These are phyloP conservation scores for Ornithorhynchus anatinus DNA, from an alignment of 2,113 vertebrate species.

Conservation along the genomic window DNA sequence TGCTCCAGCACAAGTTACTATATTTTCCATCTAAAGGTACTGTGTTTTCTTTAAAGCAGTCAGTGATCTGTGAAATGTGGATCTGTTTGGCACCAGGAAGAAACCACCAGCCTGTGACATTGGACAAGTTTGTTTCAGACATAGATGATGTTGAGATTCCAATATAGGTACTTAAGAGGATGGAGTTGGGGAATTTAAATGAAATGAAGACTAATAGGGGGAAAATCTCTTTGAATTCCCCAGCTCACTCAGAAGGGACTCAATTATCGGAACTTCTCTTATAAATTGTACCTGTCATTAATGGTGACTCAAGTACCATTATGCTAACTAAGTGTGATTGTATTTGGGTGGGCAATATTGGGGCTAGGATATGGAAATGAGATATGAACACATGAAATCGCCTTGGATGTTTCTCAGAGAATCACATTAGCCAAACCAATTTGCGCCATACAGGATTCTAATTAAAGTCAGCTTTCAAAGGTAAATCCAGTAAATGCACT, in stretches of 20 bases:
- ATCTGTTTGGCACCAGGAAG: slow-evolving; percentile 44
- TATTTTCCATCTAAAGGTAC: slow-evolving; percentile 14
- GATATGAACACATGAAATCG: background rate
- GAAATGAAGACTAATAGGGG: background rate
- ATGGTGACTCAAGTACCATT: background rate
- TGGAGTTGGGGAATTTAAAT: slow-evolving; percentile 1
- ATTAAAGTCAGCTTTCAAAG: background rate
- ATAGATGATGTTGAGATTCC: slow-evolving; percentile 25
- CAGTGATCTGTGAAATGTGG: slow-evolving; percentile 19
- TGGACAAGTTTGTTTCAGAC: background rate
- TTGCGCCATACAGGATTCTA: background rate
- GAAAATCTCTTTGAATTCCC: slow-evolving; percentile 11
- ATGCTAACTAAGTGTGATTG: background rate
- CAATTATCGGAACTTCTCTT: background rate
- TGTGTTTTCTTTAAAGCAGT: background rate
- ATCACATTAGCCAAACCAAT: background rate
- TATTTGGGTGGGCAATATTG: background rate
- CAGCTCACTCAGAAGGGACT: background rate
- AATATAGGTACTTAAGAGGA: slow-evolving; percentile 30
- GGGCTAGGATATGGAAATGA: background rate
- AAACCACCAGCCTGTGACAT: slow-evolving; percentile 10
- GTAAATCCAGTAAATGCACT: too few species aligned
- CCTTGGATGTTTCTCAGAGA: background rate
- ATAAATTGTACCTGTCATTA: background rate
- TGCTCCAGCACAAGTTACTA: slow-evolving; percentile 13